Conservation (phyloP, 2,797 vertebrate species). For the Alfaro cultratus region DNA sequence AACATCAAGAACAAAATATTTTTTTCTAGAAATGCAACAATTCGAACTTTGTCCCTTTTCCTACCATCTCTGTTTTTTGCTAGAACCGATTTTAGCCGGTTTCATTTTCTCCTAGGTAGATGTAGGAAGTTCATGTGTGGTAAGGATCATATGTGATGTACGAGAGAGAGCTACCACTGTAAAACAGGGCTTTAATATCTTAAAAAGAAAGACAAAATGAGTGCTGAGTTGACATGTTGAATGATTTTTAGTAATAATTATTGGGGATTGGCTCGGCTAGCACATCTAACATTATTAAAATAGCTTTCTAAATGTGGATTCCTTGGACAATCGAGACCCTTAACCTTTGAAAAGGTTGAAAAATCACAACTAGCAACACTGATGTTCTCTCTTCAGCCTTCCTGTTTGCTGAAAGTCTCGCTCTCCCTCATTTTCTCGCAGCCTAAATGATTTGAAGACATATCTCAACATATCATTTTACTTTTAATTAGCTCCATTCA, state of each 20-base stretch:
- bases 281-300: not conserved
- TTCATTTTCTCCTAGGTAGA: not conserved
- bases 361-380: not conserved
- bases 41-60: not conserved
- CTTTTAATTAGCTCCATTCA: not conserved
- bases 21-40: not conserved
- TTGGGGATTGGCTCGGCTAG: not conserved
- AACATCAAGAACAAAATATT: not conserved
- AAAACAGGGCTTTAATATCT: not conserved
- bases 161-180: not conserved
- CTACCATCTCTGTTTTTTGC: not conserved
- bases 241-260: not conserved
- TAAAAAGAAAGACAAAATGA: not conserved
- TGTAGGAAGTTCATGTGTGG: not conserved
- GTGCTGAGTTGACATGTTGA: not conserved
- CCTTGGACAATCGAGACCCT: not conserved
- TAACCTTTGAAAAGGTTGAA: not conserved
- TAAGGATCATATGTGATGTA: not conserved
- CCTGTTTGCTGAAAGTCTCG: not conserved
- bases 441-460: not conserved
- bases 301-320: not conserved
- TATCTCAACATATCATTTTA: not conserved
- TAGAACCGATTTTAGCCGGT: not conserved
- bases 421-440: not conserved
- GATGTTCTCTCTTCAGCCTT: not conserved